Evolutionary conservation across 2,797 vertebrate genomes (phyloP), one percentile per base, ranked within the genome.

Genomic region (Brotula barbata): DNA sequence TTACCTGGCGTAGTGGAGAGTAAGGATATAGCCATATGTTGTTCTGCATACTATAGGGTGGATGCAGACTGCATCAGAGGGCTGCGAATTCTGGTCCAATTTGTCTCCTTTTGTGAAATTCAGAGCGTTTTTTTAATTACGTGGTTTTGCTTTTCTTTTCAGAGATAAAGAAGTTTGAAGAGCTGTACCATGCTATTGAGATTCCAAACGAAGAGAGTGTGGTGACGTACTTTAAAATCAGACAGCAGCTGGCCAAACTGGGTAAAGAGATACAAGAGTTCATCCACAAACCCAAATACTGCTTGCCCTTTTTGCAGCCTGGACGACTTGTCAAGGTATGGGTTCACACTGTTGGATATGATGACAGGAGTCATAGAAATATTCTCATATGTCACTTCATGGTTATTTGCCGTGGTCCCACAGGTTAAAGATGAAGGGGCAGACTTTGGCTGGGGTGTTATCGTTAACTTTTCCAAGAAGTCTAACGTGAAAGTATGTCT

Each of bases 381-480:
- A 16, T 37, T 45, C 42, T 25, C n/a, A 33, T 11, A 0, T 36
- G 0, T 66, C 14, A 15, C 22, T 48, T 23, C 50, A 67, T 14
- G 8, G 5, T 19, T 44, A 16, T 37, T 40, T 50, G 1, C 63
- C 48, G 25, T 41, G 1, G 21, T 66, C 57, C 19, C 6, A 7
- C 64, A 99, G 97, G 96, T 99, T 2, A 96, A 96, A 81, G 97
- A 94, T 16, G 93, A 96, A 64, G 93, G 93, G 1, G 88, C 92
- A 36, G 95, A 99, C 88, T 98, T 97, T 51, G 96, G 96, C 77
- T 99, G 97, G 97, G 97, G 97, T 21, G 93, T 96, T 2, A 94
- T 98, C 0, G 93, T 99, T 11, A 99, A 99, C 89, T 99, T 98
- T 75, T 94, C 92, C 40, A 98, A 96, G 86, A 99, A 99, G 72